Percentiles rank a stretch among this genome's conserved stretches.
These are phyloP conservation scores for Loriculus beryllinus DNA, from an alignment of 2,797 vertebrate genomes.

Conservation along the genomic window DNA sequence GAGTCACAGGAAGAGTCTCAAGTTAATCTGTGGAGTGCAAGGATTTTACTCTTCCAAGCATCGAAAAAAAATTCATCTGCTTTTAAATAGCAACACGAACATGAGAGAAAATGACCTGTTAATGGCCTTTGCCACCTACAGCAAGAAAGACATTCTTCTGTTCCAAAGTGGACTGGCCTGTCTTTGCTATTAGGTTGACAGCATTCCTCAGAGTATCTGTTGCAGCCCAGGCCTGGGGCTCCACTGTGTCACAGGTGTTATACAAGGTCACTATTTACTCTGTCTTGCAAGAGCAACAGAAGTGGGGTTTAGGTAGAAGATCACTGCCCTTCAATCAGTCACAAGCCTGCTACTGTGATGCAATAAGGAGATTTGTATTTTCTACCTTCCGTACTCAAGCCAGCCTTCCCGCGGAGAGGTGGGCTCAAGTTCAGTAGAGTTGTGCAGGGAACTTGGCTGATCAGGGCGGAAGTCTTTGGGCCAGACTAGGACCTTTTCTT, in stretches of 20 bases:
- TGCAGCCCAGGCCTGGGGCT: background rate
- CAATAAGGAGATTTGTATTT: background rate
- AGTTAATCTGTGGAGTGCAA: background rate
- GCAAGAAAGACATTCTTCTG: background rate
- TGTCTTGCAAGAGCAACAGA: background rate
- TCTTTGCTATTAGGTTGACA: background rate
- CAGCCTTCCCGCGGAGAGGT: background rate
- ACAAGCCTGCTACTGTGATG: background rate
- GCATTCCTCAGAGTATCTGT: fast-evolving
- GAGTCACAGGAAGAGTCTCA: background rate
- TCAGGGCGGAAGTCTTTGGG: background rate
- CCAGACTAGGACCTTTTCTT: background rate
- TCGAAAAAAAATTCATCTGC: background rate
- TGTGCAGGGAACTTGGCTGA: background rate
- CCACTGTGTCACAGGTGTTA: background rate
- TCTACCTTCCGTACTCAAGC: background rate
- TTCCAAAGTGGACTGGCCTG: fast-evolving
- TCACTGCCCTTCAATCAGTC: too few relatives aligned
- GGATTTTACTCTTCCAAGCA: background rate
- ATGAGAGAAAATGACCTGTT: background rate
- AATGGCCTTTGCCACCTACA: background rate
- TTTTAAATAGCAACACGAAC: background rate
- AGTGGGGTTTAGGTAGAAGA: background rate
- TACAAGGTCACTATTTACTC: background rate
- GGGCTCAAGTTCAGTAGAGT: background rate